Base-by-base conservation (phyloP, 1,140 invertebrate genomes). In the Stratiolaelaps scimitus region DNA sequence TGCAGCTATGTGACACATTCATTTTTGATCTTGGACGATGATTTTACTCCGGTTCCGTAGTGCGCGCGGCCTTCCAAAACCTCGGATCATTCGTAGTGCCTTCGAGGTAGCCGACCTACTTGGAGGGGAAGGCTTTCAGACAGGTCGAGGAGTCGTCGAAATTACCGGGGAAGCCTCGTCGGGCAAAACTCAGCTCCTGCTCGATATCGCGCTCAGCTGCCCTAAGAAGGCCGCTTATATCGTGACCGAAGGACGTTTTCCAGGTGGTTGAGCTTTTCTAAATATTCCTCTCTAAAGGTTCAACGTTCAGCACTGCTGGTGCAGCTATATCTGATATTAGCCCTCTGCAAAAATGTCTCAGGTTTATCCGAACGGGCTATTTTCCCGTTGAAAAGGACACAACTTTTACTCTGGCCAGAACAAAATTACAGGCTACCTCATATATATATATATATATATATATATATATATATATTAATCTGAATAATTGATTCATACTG, bases 171-270 rank as follows among this genome's bases (percentile, higher is more conserved):
- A 60, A 60, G 53, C 53, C 15, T 60, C 53, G 26, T 60, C 53
- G 15, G 53, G 53, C 2, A 60, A 60, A 60, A 60, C 53, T 26
- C 53, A 60, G 53, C 23, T 60, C 1, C 53, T 60, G 53, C 53
- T 60, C 23, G 53, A 60, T 34, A 60, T 60, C 15, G 53, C 53
- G n/a, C 53, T 60, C 15, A 60, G 53, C 34, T 60, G 53, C 23
- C 53, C 53, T 15, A 1, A 26, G 15, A 60, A 26, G 26, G 53
- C 53, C 2, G 34, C 34, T 26, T 60, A 60, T 60, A 26, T 60
- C 23, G 34, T 15, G 4, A 60, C 53, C 1, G 53, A 60, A 23
- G 53, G 53, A 23, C 53, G 53, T 20, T 60, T 60, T 34, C 53
- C 53, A 19, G 53, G 53, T 60, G 2, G 34, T n/a, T n/a, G n/a